A percentile compares a stretch with the other conserved stretches of the same genome.
Evolutionary conservation across 2,888 invertebrate species (phyloP).

Genomic region (Exephanes ischioxanthus): DNA sequence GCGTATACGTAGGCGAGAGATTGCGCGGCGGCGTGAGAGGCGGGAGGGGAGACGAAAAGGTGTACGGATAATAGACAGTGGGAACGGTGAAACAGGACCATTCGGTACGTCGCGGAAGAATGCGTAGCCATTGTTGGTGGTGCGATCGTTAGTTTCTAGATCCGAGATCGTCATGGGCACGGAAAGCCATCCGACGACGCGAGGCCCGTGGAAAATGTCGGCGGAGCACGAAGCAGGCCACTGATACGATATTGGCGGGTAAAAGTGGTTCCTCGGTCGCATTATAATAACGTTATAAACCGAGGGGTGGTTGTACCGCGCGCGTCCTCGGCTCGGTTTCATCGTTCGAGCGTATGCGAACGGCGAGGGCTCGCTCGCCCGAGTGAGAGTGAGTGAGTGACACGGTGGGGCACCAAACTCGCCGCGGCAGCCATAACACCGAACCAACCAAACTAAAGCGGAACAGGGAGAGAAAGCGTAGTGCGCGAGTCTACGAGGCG

Average conservation of each 20-base stretch:
- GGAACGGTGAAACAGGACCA: conserved; percentile 82
- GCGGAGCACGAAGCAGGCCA: conserved; percentile 84
- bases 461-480: conserved; percentile 81
- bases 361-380: conserved; percentile 75
- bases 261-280: conserved; percentile 11
- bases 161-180: conserved; percentile 86
- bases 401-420: conserved; percentile 76
- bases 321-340: conserved; percentile 56
- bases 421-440: conserved; percentile 82
- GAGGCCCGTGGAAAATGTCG: conserved; percentile 84
- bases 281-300: conserved; percentile 8
- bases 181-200: conserved; percentile 85
- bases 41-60: conserved; percentile 21
- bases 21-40: background rate
- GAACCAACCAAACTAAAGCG: conserved; percentile 80
- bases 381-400: conserved; percentile 78
- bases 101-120: conserved; percentile 82
- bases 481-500: conserved; percentile 81
- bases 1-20: conserved; percentile 18
- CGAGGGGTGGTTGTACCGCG: conserved; percentile 68
- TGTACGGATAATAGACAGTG: conserved; percentile 53
- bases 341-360: conserved; percentile 76
- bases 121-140: conserved; percentile 86
- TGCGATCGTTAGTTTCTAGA: conserved; percentile 84
- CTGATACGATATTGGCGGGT: conserved; percentile 76